Base-by-base conservation (phyloP, 2,888 invertebrate species). In the Eremobia ochroleuca region DNA sequence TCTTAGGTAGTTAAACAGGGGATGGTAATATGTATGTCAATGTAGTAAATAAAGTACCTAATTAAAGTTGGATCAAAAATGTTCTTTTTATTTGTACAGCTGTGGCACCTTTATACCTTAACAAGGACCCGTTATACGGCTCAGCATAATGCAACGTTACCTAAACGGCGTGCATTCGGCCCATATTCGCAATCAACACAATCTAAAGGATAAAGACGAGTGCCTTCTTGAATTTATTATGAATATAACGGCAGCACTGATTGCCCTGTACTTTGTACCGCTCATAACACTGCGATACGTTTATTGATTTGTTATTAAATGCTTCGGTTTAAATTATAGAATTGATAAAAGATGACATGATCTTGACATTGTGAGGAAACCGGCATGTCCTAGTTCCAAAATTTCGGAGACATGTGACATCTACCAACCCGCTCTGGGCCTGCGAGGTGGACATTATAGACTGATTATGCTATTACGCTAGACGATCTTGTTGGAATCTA, bases 201-300 rank as follows among this genome's bases (percentile, higher is more conserved):
- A 83, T 77, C 77, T 90, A 91, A 89, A 89, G 89, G 89, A 85
- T 86, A 76, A 76, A 74, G 70, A 65, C 75, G 73, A 72, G 65
- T 68, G 82, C 76, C 76, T 67, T 82, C 75, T 58, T 90, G 91
- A 88, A 92, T 92, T 85, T 86, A 87, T 87, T 91, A 90, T 90
- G 76, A 85, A 82, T 61, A 77, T 90, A 92, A 91, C 92, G 90
- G 93, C 81, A 79, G 72, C 90, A 90, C 89, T 85, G 83, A 90
- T 89, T 88, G 90, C 72, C 71, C 82, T 79, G 88, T 88, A 85
- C 88, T 83, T 88, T 88, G 85, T 78, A 88, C 89, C 77, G n/a
- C 8, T 31, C 52, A 62, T 61, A 75, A 75, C 11, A 75, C 69
- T 70, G 67, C 11, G 46, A 70, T 55, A 71, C 15, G 61, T 76